A percentile compares a stretch with the other conserved stretches of the same genome.
Evolutionary conservation across 35 echinoderm and acorn worm genomes (phyloP).

Genomic region (Anneissia japonica): DNA sequence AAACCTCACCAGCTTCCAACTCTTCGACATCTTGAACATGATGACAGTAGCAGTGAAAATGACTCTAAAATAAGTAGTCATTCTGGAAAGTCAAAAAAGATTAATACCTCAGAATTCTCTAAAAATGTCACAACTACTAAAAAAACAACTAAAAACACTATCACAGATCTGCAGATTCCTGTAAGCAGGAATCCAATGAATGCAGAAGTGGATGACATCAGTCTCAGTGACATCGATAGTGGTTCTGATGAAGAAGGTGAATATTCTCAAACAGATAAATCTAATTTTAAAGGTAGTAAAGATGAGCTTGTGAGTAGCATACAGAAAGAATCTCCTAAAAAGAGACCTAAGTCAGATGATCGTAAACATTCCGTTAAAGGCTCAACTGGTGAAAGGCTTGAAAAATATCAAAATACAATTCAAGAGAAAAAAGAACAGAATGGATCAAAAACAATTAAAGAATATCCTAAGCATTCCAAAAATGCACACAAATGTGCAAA

Average conservation of each 20-base stretch:
- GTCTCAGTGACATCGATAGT: not conserved
- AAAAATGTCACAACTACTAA: too few species aligned
- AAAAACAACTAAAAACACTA: too few species aligned
- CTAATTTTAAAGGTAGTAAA: not conserved
- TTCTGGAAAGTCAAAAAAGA: not conserved
- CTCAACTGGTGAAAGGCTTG: not conserved
- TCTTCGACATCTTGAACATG: not conserved
- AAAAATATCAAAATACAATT: not conserved
- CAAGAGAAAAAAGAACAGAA: not conserved
- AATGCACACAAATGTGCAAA: not conserved
- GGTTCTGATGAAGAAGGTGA: not conserved
- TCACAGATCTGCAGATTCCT: too few species aligned
- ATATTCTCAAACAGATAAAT: not conserved
- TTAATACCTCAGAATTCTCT: too few species aligned
- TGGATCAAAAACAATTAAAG: not conserved
- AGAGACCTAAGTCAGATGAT: not conserved
- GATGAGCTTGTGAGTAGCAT: not conserved
- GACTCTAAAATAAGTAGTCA: not conserved
- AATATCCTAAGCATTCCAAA: not conserved
- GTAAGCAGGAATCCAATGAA: not conserved
- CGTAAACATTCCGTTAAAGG: not conserved
- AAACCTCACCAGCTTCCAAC: not conserved
- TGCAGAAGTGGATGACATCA: not conserved
- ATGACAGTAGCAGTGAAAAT: not conserved
- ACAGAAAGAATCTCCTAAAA: not conserved